Evolutionary conservation across 2,888 invertebrate species (phyloP), one percentile per base, ranked within the genome.

Genomic region (Parapristionchus giblindavisi): DNA sequence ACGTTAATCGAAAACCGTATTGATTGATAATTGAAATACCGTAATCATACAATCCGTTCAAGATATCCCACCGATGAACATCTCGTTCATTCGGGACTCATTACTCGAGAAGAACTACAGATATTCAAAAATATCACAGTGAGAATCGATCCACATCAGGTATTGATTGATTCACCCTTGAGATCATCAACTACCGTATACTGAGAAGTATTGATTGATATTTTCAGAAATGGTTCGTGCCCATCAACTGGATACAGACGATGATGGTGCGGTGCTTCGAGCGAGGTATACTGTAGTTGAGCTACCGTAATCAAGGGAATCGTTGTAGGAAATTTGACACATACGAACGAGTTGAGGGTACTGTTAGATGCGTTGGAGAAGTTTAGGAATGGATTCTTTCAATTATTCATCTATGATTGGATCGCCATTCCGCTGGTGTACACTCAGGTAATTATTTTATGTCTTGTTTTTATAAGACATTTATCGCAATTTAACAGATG

Each of bases 141-240:
- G 36, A 85, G 78, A 43, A 79, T 83, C 38, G 85, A 85, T 66
- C 84, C 84, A 3, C 84, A 84, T 77, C 82, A 84, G 80, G 84
- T 82, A 48, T 24, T 21, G 6, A 40, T 11, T 2, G 21, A 3
- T 52, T 52, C n/a, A 14, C 17, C 48, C 17, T 17, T 14, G 48
- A 14, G 48, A 14, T 43, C 48, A 43, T 14, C 8, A 14, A 43
- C 48, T 14, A 43, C 48, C 8, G 48, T 8, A 17, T 43, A 43
- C 17, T 14, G 8, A 48, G 17, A 48, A 17, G 17, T 48, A 14
- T 43, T 8, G 43, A 8, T 38, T 14, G 21, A 36, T 11, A 61
- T 27, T 74, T 81, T 56, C 77, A 89, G 86, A 89, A 89, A 79
- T 90, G 89, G 85, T 90, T 89, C 86, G 89, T 90, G n/a, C 90